Evolutionary conservation across 2,797 vertebrate genomes (phyloP), one percentile per base, ranked within the genome.

Genomic region (Syndactyla subalaris): DNA sequence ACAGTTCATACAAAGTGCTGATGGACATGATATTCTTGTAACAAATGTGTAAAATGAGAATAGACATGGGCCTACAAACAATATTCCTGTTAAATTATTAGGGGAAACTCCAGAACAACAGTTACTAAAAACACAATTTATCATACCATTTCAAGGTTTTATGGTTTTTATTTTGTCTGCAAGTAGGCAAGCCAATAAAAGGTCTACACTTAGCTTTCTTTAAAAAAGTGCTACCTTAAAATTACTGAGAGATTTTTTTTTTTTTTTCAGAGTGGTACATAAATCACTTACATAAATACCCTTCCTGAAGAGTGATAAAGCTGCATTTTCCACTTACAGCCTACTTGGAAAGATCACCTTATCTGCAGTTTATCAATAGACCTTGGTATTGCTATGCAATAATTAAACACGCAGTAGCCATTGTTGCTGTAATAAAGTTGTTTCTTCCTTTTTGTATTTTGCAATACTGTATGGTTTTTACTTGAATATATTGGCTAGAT

Each of bases 371-470:
- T 88, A 54, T 95, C 48, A 85, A 72, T 43, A 91, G 83, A 88
- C 90, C 52, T 57, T 80, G 67, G 95, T 97, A 97, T 98, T 89
- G 94, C 96, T 97, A 97, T 98, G 97, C 97, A 98, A 97, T 97
- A 89, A 67, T 96, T 92, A 95, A 95, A 95, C 70, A 83, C 88
- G 41, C 63, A 93, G 70, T 78, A 93, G 82, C 87, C 84, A 83
- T 96, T 88, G 30, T 88, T 95, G 30, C 87, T 91, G 78, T 92
- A 92, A 93, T 57, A 67, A 82, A 10, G 67, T 66, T 88, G 80
- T 94, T 95, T 96, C 83, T 87, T 85, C 93, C 85, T 96, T 95
- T 97, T 89, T 90, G n/a, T 87, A 96, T 95, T 96, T 85, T 96
- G 66, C 93, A 96, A 94, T 95, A 79, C 71, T 92, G 49, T 93